Base-by-base conservation (phyloP, 2,888 invertebrate genomes). In the Mayetiola destructor region DNA sequence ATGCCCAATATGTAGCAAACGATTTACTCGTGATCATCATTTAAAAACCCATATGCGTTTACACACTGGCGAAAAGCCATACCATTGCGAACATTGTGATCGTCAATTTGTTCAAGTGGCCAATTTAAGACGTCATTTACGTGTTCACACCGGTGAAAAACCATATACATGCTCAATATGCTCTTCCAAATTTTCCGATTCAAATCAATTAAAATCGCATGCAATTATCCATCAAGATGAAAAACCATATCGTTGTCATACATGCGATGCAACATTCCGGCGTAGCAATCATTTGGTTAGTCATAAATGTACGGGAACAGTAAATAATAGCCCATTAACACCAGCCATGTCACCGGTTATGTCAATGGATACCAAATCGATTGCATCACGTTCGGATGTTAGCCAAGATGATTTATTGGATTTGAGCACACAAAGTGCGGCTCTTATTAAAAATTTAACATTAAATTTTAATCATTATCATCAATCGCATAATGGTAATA, bases 41-140 rank as follows among this genome's bases (percentile, higher is more conserved):
- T 76, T 93, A 56, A 93, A 93, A 73, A 93, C 93, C 1, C 93
- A 93, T 72, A 85, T 93, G 79, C 78, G 93, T 27, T 75, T 93
- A 60, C 93, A 93, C 70, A 93, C 93, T 1, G 93, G 93, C 1
- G 93, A 93, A 70, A 88, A 92, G 65, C 93, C 93, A 0, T 93
- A 92, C 72, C 85, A 87, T 66, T 93, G 93, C 73, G 84, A 84
- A 56, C 89, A 90, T 70, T 93, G 93, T 73, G 90, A 92, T 62
- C 80, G 91, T 2, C 88, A 90, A 68, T 93, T 93, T 70, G 93
- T 93, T 35, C 93, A 93, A 72, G 92, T 93, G 37, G 93, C 93
- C 14, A 93, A 93, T 69, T 76, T 93, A 36, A 77, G 93, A 6
- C 81, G 93, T 9, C 93, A 93, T 66, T 75, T 91, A 39, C 80